These are phyloP conservation scores for Hassar affinis DNA, from an alignment of 2,113 vertebrate genomes.

Conservation along the genomic window DNA sequence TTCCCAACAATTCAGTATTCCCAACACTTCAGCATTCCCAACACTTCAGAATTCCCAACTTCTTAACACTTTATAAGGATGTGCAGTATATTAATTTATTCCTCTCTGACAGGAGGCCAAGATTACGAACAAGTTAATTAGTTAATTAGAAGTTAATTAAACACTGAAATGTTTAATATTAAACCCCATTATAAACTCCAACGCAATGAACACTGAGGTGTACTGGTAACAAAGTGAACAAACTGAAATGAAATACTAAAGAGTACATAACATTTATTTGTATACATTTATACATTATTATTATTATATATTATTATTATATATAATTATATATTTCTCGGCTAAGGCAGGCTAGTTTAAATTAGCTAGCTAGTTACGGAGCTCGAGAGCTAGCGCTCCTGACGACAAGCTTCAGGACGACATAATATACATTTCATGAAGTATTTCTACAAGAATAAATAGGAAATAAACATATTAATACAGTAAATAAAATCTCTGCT, in stretches of 20 bases:
- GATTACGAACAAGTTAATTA: neutral
- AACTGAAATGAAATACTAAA: neutral
- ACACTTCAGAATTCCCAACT: neutral
- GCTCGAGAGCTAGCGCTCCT: neutral
- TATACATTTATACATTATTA: no score
- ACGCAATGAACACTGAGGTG: no score
- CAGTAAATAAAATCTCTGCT: neutral
- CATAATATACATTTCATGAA: neutral
- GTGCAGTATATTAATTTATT: neutral
- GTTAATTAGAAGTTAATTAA: no score
- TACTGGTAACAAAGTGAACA: neutral
- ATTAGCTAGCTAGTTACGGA: neutral
- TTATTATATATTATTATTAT: no score
- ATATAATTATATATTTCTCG: no score
- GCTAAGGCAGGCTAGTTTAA: neutral
- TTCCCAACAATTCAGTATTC: neutral
- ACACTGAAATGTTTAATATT: neutral
- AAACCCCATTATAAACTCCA: neutral
- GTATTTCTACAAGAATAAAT: neutral
- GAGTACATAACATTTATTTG: neutral
- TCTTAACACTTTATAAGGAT: neutral
- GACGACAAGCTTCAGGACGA: neutral
- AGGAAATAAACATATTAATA: neutral
- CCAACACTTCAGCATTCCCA: neutral
- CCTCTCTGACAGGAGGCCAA: neutral